A percentile compares a stretch with the other conserved stretches of the same genome.
phyloP scores from a whole-genome alignment of 2,113 vertebrate species.

The Bucco capensis region DNA sequence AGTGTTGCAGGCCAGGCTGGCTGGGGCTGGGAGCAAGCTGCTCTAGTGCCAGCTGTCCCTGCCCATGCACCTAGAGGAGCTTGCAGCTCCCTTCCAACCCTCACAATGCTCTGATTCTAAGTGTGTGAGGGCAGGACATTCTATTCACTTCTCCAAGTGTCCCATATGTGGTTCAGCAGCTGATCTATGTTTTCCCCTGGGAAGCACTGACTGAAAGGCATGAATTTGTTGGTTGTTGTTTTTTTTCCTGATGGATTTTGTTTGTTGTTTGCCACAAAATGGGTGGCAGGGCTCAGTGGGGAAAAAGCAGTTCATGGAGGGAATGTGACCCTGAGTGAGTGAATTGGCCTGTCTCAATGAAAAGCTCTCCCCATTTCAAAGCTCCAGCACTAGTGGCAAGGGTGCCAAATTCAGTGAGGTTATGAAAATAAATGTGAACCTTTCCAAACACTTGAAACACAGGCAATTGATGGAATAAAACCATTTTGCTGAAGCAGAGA shows the following conservation, averaged over 20 bases:
- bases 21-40: no score
- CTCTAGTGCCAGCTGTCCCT: no score
- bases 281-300: background rate
- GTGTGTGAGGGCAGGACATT: background rate
- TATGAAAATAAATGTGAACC: slow-evolving; percentile 61
- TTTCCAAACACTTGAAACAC: slow-evolving; percentile 55
- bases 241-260: background rate
- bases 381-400: slow-evolving; percentile 31
- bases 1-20: no score
- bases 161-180: background rate
- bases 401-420: slow-evolving; percentile 57
- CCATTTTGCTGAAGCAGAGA: slow-evolving; percentile 54
- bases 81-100: no score
- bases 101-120: no score
- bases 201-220: background rate
- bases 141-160: background rate
- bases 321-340: slow-evolving; percentile 22
- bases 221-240: no score
- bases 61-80: no score
- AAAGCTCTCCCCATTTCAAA: slow-evolving; percentile 40
- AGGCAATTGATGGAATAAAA: slow-evolving; percentile 52
- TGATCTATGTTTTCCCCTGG: background rate
- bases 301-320: slow-evolving; percentile 32
- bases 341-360: slow-evolving; percentile 41
- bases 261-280: slow-evolving; percentile 10